Evolutionary conservation across 2,113 vertebrate species (phyloP).

Genomic region (Neoarius graeffei): DNA sequence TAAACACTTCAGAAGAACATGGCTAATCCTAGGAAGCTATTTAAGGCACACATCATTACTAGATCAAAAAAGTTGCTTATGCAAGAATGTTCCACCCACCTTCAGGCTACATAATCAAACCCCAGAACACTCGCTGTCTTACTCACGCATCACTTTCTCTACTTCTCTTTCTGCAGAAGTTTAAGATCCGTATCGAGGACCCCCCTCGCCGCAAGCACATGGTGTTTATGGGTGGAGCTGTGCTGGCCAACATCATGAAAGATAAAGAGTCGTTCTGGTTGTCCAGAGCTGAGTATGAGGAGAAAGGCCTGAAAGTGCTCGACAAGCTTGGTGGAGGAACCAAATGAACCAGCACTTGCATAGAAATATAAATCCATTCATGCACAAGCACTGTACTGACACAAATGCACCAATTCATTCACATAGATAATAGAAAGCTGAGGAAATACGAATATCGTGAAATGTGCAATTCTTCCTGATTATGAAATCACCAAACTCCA

Average conservation of each 20-base stretch:
- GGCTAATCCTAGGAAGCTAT: conserved; percentile 16
- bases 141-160: not conserved
- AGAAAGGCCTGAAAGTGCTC: conserved; percentile 66
- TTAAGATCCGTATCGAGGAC: conserved; percentile 69
- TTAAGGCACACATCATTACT: conserved; percentile 38
- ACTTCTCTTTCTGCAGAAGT: conserved; percentile 55
- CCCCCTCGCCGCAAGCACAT: conserved; percentile 68
- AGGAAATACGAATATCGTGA: not conserved
- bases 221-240: conserved; percentile 67
- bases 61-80: conserved; percentile 27
- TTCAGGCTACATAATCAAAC: conserved; percentile 20
- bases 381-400: not conserved
- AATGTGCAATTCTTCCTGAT: not conserved
- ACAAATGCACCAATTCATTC: not conserved
- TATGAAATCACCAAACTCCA: not conserved
- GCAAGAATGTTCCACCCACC: conserved; percentile 41
- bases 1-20: conserved; percentile 6
- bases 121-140: not conserved
- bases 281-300: conserved; percentile 61
- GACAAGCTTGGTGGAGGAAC: conserved; percentile 68
- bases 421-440: too few relatives aligned
- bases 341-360: conserved; percentile 59
- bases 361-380: conserved; percentile 42
- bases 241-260: conserved; percentile 70
- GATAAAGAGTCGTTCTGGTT: conserved; percentile 69